Evolutionary conservation across 2,888 invertebrate genomes (phyloP), one percentile per base, ranked within the genome.

Genomic region (Phytoseiulus persimilis): DNA sequence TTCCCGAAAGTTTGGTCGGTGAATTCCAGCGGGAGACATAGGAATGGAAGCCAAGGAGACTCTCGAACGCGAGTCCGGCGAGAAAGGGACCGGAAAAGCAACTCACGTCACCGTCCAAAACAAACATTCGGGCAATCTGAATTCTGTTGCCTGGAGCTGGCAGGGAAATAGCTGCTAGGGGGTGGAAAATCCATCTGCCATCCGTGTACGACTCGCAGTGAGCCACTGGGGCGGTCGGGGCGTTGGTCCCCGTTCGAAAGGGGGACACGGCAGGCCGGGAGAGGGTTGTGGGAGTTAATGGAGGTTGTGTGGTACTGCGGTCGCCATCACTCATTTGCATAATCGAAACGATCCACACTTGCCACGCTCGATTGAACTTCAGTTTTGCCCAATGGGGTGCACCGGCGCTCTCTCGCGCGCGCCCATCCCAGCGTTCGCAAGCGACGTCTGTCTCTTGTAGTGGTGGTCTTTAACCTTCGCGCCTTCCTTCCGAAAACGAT

Each of bases 311-410:
- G 65, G 65, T 65, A 65, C 65, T 65, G 65, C 65, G 65, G 65
- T 65, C 65, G 65, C 65, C 65, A 65, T 65, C 65, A 23, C 65
- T 65, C 65, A 65, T 65, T 65, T 65, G 65, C 65, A 65, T 65
- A 65, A 65, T 65, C 65, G 65, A 65, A 65, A 65, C 65, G 65
- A 65, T 65, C 65, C 65, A 65, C 65, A 65, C 65, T 65, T 65
- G 65, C 65, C 65, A 65, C 65, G 65, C 65, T 65, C 65, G 65
- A 65, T 65, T 65, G 65, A 65, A 65, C 65, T 65, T 65, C 65
- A 65, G 65, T 65, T 65, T 65, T 14, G 65, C 65, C 65, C 65
- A 65, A 65, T 65, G 65, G 65, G 18, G 9, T 65, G 9, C 65
- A n/a, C n/a, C n/a, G n/a, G n/a, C n/a, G n/a, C n/a, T n/a, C n/a